Evolutionary conservation across 2,888 invertebrate species (phyloP).

Genomic region (Epinotia nisella): DNA sequence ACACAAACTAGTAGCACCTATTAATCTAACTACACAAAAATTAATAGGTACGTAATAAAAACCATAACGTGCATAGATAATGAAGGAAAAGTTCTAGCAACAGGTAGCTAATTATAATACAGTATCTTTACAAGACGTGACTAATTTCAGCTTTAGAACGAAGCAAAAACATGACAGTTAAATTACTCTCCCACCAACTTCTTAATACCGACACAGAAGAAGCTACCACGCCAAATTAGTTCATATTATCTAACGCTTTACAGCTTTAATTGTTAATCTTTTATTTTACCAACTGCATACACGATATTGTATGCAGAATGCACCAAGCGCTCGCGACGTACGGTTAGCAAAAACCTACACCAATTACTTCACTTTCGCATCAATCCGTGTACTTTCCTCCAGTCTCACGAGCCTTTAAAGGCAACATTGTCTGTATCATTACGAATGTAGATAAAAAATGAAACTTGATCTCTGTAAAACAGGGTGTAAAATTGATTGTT

Average conservation of each 20-base stretch:
- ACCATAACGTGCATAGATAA: slow-evolving; percentile 27
- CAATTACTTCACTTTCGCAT: slow-evolving; percentile 68
- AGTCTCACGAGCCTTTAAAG: slow-evolving; percentile 31
- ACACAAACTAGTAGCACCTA: too few relatives aligned
- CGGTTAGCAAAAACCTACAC: slow-evolving; percentile 56
- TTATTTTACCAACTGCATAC: slow-evolving; percentile 43
- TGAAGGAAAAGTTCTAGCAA: slow-evolving; percentile 22
- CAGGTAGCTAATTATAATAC: slow-evolving; percentile 43
- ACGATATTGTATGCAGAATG: slow-evolving; percentile 45
- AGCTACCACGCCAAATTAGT: slow-evolving; percentile 18
- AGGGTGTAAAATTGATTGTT: slow-evolving; percentile 22
- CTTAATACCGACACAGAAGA: slow-evolving; percentile 11
- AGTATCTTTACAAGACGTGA: slow-evolving; percentile 38
- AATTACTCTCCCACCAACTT: slow-evolving; percentile 45
- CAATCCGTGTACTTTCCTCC: slow-evolving; percentile 47
- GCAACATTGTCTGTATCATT: slow-evolving; percentile 5
- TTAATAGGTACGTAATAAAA: slow-evolving; percentile 51
- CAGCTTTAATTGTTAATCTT: slow-evolving; percentile 51
- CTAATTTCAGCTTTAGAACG: slow-evolving; percentile 47
- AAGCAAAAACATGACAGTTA: slow-evolving; percentile 51
- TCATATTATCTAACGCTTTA: slow-evolving; percentile 48
- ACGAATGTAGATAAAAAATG: slow-evolving; percentile 6
- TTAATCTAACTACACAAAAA: too few relatives aligned
- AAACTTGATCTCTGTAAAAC: background rate
- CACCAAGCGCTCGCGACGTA: slow-evolving; percentile 40